phyloP scores from a whole-genome alignment of 2,113 vertebrate species.

The Elanoides forficatus region DNA sequence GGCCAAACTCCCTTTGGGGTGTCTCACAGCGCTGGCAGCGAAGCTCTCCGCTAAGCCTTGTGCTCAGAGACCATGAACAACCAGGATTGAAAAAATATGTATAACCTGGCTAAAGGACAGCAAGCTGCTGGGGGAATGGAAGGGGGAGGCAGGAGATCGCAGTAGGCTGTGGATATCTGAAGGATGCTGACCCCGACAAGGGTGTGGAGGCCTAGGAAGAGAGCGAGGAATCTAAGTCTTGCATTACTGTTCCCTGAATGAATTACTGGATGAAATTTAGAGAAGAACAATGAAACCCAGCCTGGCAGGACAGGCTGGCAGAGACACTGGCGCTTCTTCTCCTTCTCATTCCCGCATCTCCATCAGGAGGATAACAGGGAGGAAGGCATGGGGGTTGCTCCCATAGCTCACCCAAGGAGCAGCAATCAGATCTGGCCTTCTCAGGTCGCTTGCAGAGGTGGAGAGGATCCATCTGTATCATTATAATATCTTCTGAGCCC shows the following conservation, averaged over 20 bases:
- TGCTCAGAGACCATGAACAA: slow-evolving; percentile 35
- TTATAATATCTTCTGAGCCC: not conserved
- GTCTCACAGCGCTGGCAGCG: not conserved
- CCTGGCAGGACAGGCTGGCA: not conserved
- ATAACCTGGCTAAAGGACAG: slow-evolving; percentile 46
- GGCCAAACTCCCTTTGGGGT: slow-evolving; percentile 34
- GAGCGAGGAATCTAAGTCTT: not conserved
- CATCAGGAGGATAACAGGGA: accelerated
- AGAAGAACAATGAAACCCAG: not conserved
- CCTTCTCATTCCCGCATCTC: not conserved
- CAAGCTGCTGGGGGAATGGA: not conserved
- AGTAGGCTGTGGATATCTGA: not conserved
- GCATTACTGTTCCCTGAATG: not conserved
- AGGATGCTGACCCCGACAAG: not conserved
- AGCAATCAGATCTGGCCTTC: not conserved
- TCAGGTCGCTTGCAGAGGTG: not conserved
- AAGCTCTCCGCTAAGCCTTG: not conserved
- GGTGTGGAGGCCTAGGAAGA: accelerated
- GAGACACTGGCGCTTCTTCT: not conserved
- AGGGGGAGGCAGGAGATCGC: not conserved
- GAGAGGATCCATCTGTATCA: not conserved
- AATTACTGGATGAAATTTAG: not conserved
- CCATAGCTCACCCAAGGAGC: not conserved
- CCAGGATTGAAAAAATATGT: slow-evolving; percentile 41
- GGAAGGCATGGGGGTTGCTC: not conserved